phyloP scores from a whole-genome alignment of 2,888 invertebrate species.

The Falcaria lacertinaria region DNA sequence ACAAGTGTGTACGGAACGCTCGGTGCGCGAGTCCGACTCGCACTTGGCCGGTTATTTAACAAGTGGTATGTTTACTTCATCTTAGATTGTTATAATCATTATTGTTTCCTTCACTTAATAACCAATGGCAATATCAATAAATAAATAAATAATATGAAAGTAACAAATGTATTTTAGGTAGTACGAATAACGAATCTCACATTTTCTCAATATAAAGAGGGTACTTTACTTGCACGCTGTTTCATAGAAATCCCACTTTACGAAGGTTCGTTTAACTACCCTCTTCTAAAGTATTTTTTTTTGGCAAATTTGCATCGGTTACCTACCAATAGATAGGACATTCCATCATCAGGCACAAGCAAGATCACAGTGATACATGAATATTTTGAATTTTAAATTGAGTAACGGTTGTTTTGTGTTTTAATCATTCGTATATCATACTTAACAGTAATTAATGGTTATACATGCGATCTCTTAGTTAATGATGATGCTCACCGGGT shows the following conservation, averaged over 20 bases:
- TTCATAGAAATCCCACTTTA: background rate
- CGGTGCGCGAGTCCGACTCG: too few species aligned
- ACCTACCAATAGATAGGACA: conserved; percentile 53
- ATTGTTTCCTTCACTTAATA: too few species aligned
- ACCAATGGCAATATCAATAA: too few species aligned
- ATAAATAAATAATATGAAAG: too few species aligned
- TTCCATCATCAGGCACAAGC: conserved; percentile 56
- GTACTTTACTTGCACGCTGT: background rate
- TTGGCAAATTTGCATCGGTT: conserved; percentile 13
- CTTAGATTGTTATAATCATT: too few species aligned
- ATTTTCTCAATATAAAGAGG: background rate
- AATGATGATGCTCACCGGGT: conserved; percentile 62
- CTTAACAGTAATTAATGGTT: conserved; percentile 37
- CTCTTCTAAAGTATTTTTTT: conserved; percentile 11
- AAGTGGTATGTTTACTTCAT: too few species aligned
- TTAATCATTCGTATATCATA: conserved; percentile 17
- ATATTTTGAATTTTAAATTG: conserved; percentile 21
- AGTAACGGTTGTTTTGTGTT: conserved; percentile 30
- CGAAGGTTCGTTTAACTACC: conserved; percentile 24
- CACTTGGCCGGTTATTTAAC: too few species aligned
- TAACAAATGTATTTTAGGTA: too few species aligned
- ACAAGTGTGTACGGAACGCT: too few species aligned
- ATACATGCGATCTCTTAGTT: conserved; percentile 20
- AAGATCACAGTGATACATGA: conserved; percentile 35
- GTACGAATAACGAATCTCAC: background rate